phyloP scores from a whole-genome alignment of 2,888 invertebrate genomes.

The Tribolium freemani region DNA sequence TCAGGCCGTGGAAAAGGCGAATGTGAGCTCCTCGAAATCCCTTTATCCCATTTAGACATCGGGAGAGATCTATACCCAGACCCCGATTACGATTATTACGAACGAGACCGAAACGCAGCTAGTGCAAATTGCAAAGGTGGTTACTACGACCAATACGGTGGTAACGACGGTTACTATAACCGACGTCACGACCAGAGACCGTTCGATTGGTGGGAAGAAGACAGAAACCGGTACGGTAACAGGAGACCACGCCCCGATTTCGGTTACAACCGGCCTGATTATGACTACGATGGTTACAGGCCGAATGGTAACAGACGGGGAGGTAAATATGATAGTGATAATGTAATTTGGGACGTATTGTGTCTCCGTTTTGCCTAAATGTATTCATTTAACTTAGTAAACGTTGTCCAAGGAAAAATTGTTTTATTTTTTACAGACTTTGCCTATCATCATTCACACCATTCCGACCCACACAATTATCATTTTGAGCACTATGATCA shows the following conservation, averaged over 20 bases:
- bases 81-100: constrained; percentile 84
- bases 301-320: constrained; percentile 55
- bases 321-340: constrained; percentile 61
- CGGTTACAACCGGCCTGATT: constrained; percentile 41
- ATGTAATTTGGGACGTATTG: constrained; percentile 59
- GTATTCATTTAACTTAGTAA: constrained; percentile 13
- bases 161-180: constrained; percentile 44
- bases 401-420: constrained; percentile 27
- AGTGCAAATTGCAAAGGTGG: constrained; percentile 51
- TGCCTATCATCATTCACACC: constrained; percentile 57
- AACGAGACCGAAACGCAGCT: constrained; percentile 81
- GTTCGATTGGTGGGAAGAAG: constrained; percentile 48
- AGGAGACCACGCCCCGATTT: constrained; percentile 61
- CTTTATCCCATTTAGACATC: constrained; percentile 78
- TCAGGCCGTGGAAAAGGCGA: constrained; percentile 80
- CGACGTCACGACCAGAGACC: constrained; percentile 10
- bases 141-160: constrained; percentile 40
- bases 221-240: constrained; percentile 42
- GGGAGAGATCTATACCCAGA: constrained; percentile 76
- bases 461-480: constrained; percentile 54
- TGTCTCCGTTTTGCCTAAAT: constrained; percentile 52
- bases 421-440: constrained; percentile 58
- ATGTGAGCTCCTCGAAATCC: constrained; percentile 83
- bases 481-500: constrained; percentile 54
- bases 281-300: constrained; percentile 32